Percentiles rank a stretch among this genome's conserved stretches.
Conservation (phyloP, 1,140 invertebrate species). For the Temnothorax nylanderi region DNA sequence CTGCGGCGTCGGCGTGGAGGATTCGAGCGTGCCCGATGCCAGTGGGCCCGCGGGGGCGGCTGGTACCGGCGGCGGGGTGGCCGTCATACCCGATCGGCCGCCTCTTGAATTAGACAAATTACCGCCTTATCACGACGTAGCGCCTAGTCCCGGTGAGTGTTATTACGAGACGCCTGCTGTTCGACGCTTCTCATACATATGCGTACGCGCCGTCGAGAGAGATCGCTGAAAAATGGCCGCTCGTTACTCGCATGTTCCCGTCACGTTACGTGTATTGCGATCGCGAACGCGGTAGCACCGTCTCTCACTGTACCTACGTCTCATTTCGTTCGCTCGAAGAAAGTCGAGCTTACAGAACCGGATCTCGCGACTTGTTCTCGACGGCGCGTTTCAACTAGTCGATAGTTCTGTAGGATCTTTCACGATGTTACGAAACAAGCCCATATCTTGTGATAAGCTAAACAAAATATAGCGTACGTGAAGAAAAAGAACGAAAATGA, state of each 20-base stretch:
- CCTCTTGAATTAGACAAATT: constrained; percentile 85
- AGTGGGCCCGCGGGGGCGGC: constrained; percentile 75
- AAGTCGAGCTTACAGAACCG: constrained; percentile 40
- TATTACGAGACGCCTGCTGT: constrained; percentile 43
- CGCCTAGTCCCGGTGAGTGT: constrained; percentile 83
- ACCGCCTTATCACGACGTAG: constrained; percentile 85
- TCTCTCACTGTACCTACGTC: constrained; percentile 10
- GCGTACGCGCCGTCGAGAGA: background rate
- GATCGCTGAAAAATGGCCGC: constrained; percentile 43
- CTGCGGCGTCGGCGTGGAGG: constrained; percentile 80
- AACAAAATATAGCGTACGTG: background rate
- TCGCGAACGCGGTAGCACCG: constrained; percentile 36
- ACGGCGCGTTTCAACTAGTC: constrained; percentile 24
- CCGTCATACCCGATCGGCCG: constrained; percentile 84
- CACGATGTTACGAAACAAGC: constrained; percentile 1
- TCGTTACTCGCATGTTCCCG: constrained; percentile 45
- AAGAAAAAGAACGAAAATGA: background rate
- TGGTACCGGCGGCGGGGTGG: constrained; percentile 80
- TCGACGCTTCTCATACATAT: constrained; percentile 43
- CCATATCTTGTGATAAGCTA: background rate
- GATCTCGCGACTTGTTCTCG: constrained; percentile 22
- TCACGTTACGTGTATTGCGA: constrained; percentile 40
- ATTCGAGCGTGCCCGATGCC: constrained; percentile 76
- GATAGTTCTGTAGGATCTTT: constrained; percentile 6
- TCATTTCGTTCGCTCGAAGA: constrained; percentile 36